Conservation (phyloP, 2,797 vertebrate genomes). For the Neostethus bicornis region DNA sequence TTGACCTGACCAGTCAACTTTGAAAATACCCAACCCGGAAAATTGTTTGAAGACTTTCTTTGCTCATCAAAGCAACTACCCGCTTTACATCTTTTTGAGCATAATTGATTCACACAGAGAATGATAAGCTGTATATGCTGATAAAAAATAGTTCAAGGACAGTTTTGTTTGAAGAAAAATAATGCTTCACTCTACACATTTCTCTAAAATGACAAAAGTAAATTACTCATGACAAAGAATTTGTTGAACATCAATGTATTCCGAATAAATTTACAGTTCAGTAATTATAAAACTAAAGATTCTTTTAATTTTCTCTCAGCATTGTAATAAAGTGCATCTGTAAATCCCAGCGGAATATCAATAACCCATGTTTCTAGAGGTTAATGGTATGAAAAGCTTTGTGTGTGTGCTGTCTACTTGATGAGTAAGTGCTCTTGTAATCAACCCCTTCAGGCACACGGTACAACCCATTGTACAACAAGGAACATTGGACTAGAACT, state of each 20-base stretch:
- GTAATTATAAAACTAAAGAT: slow-evolving; percentile 50
- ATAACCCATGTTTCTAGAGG: slow-evolving; percentile 64
- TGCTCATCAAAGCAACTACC: slow-evolving; percentile 66
- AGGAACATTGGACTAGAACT: slow-evolving; percentile 23
- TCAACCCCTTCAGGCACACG: slow-evolving; percentile 57
- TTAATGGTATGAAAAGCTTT: slow-evolving; percentile 67
- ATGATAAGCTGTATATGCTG: slow-evolving; percentile 67
- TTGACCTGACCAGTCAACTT: no score
- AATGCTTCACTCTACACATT: slow-evolving; percentile 52
- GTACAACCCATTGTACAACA: slow-evolving; percentile 38
- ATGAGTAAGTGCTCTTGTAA: slow-evolving; percentile 70
- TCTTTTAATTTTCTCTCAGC: slow-evolving; percentile 37
- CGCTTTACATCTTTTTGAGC: slow-evolving; percentile 65
- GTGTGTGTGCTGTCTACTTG: slow-evolving; percentile 57
- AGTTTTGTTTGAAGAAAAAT: slow-evolving; percentile 58
- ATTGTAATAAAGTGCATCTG: slow-evolving; percentile 43
- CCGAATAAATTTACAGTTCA: slow-evolving; percentile 47
- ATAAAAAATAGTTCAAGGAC: slow-evolving; percentile 67
- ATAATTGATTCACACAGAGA: slow-evolving; percentile 70
- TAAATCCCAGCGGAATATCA: slow-evolving; percentile 60
- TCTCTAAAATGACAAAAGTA: slow-evolving; percentile 59
- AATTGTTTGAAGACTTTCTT: slow-evolving; percentile 40
- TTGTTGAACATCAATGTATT: slow-evolving; percentile 54
- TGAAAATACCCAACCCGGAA: no score
- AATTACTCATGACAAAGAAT: slow-evolving; percentile 52